Evolutionary conservation across 2,113 vertebrate species (phyloP).

Genomic region (Chaenocephalus aceratus): DNA sequence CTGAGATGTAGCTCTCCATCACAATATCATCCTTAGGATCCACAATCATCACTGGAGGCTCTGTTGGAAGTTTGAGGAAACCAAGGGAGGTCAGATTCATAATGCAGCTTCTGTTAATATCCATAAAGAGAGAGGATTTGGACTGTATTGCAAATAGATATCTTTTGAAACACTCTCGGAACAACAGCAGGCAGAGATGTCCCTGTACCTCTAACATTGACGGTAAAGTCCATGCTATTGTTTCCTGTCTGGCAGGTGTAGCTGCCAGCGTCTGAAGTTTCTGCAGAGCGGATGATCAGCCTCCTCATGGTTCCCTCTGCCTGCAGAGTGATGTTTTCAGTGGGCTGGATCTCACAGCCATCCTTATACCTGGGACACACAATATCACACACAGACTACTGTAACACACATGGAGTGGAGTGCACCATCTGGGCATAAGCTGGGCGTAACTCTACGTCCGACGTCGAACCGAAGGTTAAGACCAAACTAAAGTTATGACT

Average conservation of each 20-base stretch:
- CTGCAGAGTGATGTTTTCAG: slow-evolving; percentile 82
- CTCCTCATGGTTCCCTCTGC: slow-evolving; percentile 78
- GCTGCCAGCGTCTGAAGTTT: slow-evolving; percentile 75
- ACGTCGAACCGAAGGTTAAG: too few species aligned
- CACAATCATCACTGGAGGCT: slow-evolving; percentile 88
- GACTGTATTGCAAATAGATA: neutral
- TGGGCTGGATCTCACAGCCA: slow-evolving; percentile 69
- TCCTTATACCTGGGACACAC: slow-evolving; percentile 78
- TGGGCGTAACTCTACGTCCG: too few species aligned
- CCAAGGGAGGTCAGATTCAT: neutral
- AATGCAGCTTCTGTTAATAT: neutral
- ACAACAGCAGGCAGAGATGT: neutral
- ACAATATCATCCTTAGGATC: slow-evolving; percentile 84
- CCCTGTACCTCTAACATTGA: slow-evolving; percentile 79
- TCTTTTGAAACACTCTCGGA: neutral
- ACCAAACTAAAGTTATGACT: too few species aligned
- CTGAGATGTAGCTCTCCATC: slow-evolving; percentile 76
- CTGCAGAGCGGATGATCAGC: slow-evolving; percentile 82
- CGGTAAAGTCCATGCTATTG: slow-evolving; percentile 75
- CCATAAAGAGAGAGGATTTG: neutral
- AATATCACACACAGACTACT: neutral
- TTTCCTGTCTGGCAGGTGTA: slow-evolving; percentile 81
- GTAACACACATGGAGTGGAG: neutral
- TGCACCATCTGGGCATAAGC: too few species aligned
- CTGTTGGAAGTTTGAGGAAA: slow-evolving; percentile 68